Evolutionary conservation across 2,797 vertebrate genomes (phyloP).

Genomic region (Yasuhikotakia modesta): DNA sequence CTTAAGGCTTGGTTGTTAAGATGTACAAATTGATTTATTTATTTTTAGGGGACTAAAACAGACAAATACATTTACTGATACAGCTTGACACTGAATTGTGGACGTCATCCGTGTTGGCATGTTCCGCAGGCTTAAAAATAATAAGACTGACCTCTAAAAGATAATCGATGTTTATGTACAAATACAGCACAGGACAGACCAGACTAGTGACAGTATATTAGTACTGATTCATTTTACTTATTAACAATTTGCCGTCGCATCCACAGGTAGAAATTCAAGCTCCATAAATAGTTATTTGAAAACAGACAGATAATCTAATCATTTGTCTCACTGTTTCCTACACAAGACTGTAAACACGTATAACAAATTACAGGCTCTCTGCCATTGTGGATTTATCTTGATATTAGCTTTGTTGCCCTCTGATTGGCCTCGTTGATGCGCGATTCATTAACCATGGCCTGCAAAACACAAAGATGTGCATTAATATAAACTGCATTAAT

Average conservation of each 20-base stretch:
- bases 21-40: neutral
- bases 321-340: slow-evolving; percentile 7
- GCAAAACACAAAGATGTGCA: slow-evolving; percentile 46
- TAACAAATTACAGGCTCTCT: neutral
- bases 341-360: slow-evolving; percentile 8
- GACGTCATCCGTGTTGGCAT: neutral
- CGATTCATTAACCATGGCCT: slow-evolving; percentile 78
- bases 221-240: neutral
- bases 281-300: slow-evolving; percentile 11
- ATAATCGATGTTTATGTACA: neutral
- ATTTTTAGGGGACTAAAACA: neutral
- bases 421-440: slow-evolving; percentile 82
- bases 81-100: slow-evolving; percentile 5
- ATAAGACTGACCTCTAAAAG: neutral
- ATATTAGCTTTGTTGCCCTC: slow-evolving; percentile 79
- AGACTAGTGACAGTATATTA: neutral
- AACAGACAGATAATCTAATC: neutral
- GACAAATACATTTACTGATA: slow-evolving; percentile 10
- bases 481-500: slow-evolving; percentile 14
- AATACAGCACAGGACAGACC: neutral
- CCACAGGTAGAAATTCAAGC: neutral
- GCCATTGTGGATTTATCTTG: slow-evolving; percentile 62
- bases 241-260: neutral
- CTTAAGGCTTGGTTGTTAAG: neutral
- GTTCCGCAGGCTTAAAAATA: slow-evolving; percentile 27